Evolutionary conservation across 2,797 vertebrate genomes (phyloP).

Genomic region (Hyperoplus lanceolatus): DNA sequence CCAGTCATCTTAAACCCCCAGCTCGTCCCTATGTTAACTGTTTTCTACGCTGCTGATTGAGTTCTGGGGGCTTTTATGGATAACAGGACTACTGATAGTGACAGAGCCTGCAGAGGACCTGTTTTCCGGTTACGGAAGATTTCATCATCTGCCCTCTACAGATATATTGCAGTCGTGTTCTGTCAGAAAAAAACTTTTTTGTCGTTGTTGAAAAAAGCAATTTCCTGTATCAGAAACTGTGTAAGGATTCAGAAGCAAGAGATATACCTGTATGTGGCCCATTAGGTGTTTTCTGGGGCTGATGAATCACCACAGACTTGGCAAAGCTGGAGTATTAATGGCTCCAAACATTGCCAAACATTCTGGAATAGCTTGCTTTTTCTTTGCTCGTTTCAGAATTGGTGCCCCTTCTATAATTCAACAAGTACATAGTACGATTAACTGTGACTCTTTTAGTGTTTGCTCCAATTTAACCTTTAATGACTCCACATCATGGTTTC

Average conservation of each 20-base stretch:
- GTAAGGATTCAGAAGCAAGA: slow-evolving; percentile 25
- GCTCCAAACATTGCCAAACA: not conserved
- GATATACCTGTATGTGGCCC: slow-evolving; percentile 5
- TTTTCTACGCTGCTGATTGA: slow-evolving; percentile 48
- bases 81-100: slow-evolving; percentile 59
- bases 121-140: slow-evolving; percentile 40
- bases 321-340: not conserved
- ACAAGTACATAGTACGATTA: not conserved
- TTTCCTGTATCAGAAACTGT: slow-evolving; percentile 59
- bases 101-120: slow-evolving; percentile 62
- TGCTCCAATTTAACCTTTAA: not conserved
- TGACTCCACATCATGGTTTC: not conserved
- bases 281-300: slow-evolving; percentile 15
- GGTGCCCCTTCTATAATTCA: not conserved
- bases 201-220: slow-evolving; percentile 49
- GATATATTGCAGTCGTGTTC: slow-evolving; percentile 22
- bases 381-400: not conserved
- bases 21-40: not conserved
- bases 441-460: not conserved
- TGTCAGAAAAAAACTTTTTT: slow-evolving; percentile 16
- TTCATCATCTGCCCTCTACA: slow-evolving; percentile 58
- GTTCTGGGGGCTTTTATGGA: slow-evolving; percentile 61
- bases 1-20: not conserved
- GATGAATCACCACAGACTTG: slow-evolving; percentile 42
- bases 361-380: not conserved